Percentiles rank a stretch among this genome's conserved stretches.
phyloP scores from a whole-genome alignment of 1,140 invertebrate species.

The Asbolus verrucosus region DNA sequence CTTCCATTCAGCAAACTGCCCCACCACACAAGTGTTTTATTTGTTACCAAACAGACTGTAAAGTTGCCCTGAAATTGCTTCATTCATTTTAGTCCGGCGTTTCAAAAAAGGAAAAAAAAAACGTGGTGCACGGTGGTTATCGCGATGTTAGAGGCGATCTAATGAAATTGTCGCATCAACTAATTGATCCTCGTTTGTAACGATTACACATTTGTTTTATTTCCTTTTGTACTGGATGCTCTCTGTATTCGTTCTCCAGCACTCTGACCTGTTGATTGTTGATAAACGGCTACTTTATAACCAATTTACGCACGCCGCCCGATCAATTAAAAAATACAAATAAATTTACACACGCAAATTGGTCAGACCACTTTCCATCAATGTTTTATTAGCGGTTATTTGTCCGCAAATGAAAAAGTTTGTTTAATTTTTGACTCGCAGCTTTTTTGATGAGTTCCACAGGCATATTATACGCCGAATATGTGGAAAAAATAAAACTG shows the following conservation, averaged over 20 bases:
- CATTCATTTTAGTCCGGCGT: constrained; percentile 3
- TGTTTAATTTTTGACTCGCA: constrained; percentile 35
- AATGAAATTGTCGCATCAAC: constrained; percentile 46
- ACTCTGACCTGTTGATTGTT: constrained; percentile 50
- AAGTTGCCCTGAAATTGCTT: constrained; percentile 30
- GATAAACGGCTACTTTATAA: constrained; percentile 47
- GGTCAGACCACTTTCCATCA: constrained; percentile 19
- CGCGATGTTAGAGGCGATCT: constrained; percentile 7
- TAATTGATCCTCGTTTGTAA: constrained; percentile 42
- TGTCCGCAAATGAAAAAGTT: constrained; percentile 25
- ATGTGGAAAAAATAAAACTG: constrained; percentile 1
- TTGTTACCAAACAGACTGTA: constrained; percentile 32
- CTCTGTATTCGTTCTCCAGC: no score
- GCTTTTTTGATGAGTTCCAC: constrained; percentile 6
- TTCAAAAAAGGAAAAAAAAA: constrained; percentile 10
- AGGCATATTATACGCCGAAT: neutral
- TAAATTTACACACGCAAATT: constrained; percentile 33
- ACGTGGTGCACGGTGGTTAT: neutral
- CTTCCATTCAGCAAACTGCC: constrained; percentile 12
- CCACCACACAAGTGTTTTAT: constrained; percentile 31
- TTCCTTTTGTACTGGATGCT: constrained; percentile 38
- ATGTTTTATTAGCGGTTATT: constrained; percentile 33
- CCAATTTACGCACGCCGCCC: constrained; percentile 43
- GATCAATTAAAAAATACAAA: constrained; percentile 32
- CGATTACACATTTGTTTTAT: constrained; percentile 40